Evolutionary conservation across 2,113 vertebrate genomes (phyloP).

Genomic region (Columbina picui): DNA sequence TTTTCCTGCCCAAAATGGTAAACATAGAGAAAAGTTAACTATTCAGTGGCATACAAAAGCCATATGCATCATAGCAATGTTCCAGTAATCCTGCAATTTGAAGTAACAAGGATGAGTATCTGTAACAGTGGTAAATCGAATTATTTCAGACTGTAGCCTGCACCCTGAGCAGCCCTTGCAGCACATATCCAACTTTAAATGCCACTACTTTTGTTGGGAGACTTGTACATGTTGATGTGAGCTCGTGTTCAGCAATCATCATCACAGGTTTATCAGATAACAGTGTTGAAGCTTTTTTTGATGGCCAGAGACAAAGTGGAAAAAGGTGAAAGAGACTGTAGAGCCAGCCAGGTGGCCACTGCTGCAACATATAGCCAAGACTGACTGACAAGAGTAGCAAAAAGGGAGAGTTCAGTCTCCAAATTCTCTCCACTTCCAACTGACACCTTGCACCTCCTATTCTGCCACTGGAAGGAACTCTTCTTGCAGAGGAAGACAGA

Average conservation of each 20-base stretch:
- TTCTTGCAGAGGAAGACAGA: not conserved
- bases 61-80: rapidly evolving
- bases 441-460: not conserved
- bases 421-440: not conserved
- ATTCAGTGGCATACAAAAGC: not conserved
- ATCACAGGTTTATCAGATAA: not conserved
- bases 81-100: not conserved
- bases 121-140: not conserved
- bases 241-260: not conserved
- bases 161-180: not conserved
- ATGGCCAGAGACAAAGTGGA: not conserved
- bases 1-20: conserved; percentile 81
- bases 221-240: not conserved
- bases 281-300: not conserved
- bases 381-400: not conserved
- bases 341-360: not conserved
- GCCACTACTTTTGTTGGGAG: not conserved
- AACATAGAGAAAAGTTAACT: not conserved
- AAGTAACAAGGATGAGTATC: not conserved
- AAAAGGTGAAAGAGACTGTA: not conserved
- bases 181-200: not conserved
- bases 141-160: not conserved
- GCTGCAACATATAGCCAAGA: not conserved
- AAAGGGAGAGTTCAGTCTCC: not conserved
- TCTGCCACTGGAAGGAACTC: not conserved